Percentiles rank a stretch among this genome's conserved stretches.
These are phyloP conservation scores for Trissoscelio sp. DNA, from an alignment of 2,888 invertebrate genomes.

Conservation along the genomic window DNA sequence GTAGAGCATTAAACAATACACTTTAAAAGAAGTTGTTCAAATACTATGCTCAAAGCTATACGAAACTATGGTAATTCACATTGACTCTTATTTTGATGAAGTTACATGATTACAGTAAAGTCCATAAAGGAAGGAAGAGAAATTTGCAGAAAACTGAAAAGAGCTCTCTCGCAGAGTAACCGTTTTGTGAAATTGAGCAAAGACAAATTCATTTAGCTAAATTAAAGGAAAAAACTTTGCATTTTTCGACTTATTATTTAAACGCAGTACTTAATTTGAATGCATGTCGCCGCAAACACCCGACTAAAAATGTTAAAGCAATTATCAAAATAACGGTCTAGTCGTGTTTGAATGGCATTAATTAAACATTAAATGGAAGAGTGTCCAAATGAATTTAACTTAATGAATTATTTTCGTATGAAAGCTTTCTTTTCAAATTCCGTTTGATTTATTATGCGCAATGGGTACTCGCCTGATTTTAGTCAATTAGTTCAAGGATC, in stretches of 20 bases:
- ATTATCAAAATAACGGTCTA: background rate
- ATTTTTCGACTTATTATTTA: background rate
- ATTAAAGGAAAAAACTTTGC: background rate
- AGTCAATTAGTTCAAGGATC: no score
- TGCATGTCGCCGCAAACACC: background rate
- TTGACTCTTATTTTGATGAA: constrained; percentile 19
- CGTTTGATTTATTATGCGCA: no score
- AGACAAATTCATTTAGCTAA: background rate
- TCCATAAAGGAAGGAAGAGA: background rate
- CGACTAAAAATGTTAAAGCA: background rate
- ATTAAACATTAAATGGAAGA: no score
- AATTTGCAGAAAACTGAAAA: background rate
- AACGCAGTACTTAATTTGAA: background rate
- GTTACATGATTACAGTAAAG: constrained; percentile 2
- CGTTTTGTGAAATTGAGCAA: background rate
- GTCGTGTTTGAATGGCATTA: no score
- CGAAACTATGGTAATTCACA: constrained; percentile 10
- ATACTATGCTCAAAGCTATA: background rate
- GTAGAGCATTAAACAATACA: background rate
- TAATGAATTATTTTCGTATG: no score
- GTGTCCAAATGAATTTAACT: no score
- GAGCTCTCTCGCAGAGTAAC: background rate
- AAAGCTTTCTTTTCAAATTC: no score
- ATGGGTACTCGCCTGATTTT: no score
- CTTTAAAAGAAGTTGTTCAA: background rate